Base-by-base conservation (phyloP, 2,797 vertebrate genomes). In the Synanceia verrucosa region DNA sequence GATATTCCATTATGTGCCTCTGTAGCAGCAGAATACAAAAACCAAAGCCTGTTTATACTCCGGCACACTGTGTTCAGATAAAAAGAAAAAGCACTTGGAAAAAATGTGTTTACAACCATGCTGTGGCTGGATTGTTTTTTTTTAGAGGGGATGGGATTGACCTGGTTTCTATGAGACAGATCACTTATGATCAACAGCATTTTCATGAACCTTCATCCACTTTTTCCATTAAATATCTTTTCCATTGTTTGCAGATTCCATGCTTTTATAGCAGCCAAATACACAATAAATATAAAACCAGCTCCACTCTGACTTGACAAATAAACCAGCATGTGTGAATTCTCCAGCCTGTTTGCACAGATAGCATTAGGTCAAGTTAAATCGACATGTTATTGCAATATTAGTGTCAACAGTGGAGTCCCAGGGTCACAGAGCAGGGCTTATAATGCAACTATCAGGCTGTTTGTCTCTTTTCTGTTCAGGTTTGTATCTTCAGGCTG, bases 31-130 rank as follows among this genome's bases (percentile, higher is more conserved):
- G 43, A 71, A 47, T 50, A 29, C 24, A 59, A 60, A 60, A 55
- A 82, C 81, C 85, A 83, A 75, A 82, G 70, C 58, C 34, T 74
- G 69, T 70, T 82, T 36, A 39, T 37, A 44, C 31, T 65, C 58
- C 6, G 51, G 69, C 71, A 75, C 71, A 73, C 56, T 73, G 62
- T 73, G 63, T 57, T 64, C 47, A 56, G 28, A 70, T 34, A 33
- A 36, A 43, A 69, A 44, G 4, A 51, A 37, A 33, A 1, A 7
- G 67, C 36, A 51, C 43, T n/a, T 24, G 16, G 34, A 26, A 47
- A 39, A 12, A 34, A 8, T n/a, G 14, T 26, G 18, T 55, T 71
- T 64, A 56, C 29, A 52, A 13, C 56, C 7, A 23, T 60, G 56
- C 53, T 71, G 65, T 50, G 33, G 51, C 61, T 58, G 36, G 16